These are phyloP conservation scores for Lagocephalus sceleratus DNA, from an alignment of 2,797 vertebrate species.

Conservation along the genomic window DNA sequence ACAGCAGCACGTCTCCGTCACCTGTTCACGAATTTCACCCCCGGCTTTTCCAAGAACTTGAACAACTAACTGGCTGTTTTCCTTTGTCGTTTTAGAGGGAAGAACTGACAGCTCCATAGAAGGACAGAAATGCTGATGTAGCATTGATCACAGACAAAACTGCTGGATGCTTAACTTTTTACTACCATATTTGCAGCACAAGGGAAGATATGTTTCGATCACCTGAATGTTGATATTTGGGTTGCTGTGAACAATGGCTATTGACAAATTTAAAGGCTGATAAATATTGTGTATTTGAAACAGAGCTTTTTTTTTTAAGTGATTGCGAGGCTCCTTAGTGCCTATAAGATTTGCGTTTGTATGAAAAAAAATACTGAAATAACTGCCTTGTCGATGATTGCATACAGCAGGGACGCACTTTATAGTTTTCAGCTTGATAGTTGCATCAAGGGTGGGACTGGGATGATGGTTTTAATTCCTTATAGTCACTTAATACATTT, in stretches of 20 bases:
- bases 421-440: slow-evolving; percentile 49
- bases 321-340: slow-evolving; percentile 31
- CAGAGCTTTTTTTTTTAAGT: slow-evolving; percentile 11
- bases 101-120: slow-evolving; percentile 50
- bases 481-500: slow-evolving; percentile 33
- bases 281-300: slow-evolving; percentile 5
- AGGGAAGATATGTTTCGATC: slow-evolving; percentile 40
- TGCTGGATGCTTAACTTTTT: slow-evolving; percentile 35
- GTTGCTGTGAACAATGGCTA: slow-evolving; percentile 18
- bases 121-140: slow-evolving; percentile 65
- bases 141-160: slow-evolving; percentile 20
- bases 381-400: slow-evolving; percentile 50
- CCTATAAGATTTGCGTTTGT: slow-evolving; percentile 31
- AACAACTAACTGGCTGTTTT: slow-evolving; percentile 4
- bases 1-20: too few relatives aligned
- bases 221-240: slow-evolving; percentile 25
- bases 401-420: slow-evolving; percentile 58
- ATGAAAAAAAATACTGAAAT: slow-evolving; percentile 27
- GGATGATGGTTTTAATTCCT: slow-evolving; percentile 15
- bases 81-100: slow-evolving; percentile 58
- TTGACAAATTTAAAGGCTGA: not conserved
- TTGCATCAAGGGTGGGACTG: slow-evolving; percentile 8
- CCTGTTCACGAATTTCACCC: too few relatives aligned
- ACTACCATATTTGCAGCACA: slow-evolving; percentile 43
- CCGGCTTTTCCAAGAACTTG: not conserved